Base-by-base conservation (phyloP, 1,140 invertebrate species). In the Sinella curviseta region DNA sequence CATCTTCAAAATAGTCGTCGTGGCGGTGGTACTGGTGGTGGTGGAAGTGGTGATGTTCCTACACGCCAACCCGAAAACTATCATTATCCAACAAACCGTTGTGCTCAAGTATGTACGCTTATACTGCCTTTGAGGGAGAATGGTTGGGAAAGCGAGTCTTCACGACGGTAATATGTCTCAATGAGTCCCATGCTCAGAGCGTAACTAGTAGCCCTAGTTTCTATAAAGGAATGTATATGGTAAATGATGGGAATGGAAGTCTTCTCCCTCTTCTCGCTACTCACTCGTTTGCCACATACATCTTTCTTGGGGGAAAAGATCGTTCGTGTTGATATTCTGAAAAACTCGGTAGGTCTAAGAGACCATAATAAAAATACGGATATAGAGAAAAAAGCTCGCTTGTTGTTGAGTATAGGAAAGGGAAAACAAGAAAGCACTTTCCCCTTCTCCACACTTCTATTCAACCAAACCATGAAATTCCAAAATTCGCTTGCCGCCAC, bases 1-100 rank as follows among this genome's bases (percentile, higher is more conserved):
- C n/a, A 70, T 70, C 65, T 33, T 70, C 12, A 31, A 70, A 70
- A 70, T 60, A 70, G 65, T 70, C 31, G 65, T 30, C 31, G 26
- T 33, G 65, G 57, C 14, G 16, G 26, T 8, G 24, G 57, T 4
- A 17, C 14, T 17, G 26, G 57, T 26, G 24, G 17, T 74, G 31
- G 30, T 8, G 20, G 4, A 8, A 16, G 73, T 20, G 57, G 57
- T 65, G n/a, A n/a, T n/a, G n/a, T n/a, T n/a, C n/a, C 39, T 12
- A 48, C 39, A 48, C 39, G 20, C 8, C 39, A 48, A 20, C 39
- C 20, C 8, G 20, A 48, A 48, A 48, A 48, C 20, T 48, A 20
- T 20, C 20, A 48, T 48, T 48, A 48, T 48, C n/a, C n/a, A n/a
- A n/a, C n/a, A n/a, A n/a, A n/a, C n/a, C n/a, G n/a, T n/a, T n/a